phyloP scores from a whole-genome alignment of 2,888 invertebrate species.

The Eristalinus sepulchralis region DNA sequence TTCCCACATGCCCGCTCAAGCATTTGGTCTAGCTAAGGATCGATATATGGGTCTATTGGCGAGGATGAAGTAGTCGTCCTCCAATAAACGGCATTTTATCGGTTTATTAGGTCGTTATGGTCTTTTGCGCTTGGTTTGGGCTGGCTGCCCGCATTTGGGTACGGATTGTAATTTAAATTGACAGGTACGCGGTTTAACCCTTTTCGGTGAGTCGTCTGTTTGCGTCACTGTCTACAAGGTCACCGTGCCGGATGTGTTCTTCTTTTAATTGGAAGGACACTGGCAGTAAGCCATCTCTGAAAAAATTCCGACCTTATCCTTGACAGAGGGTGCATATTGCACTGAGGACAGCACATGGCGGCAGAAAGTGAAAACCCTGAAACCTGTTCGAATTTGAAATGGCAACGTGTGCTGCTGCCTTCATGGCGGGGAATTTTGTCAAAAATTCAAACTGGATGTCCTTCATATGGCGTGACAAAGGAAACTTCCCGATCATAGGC shows the following conservation, averaged over 20 bases:
- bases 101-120: not conserved
- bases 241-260: not conserved
- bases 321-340: not conserved
- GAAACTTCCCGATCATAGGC: not conserved
- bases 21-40: not conserved
- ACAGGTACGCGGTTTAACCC: not conserved
- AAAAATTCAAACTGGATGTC: not conserved
- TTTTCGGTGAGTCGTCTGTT: not conserved
- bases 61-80: not conserved
- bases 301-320: not conserved
- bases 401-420: not conserved
- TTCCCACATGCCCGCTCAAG: not conserved
- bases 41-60: too few relatives aligned
- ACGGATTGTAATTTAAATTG: not conserved
- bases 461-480: not conserved
- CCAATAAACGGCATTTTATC: not conserved
- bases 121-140: not conserved
- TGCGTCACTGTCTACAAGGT: not conserved
- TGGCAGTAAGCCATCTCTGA: not conserved
- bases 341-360: not conserved
- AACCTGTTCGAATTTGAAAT: not conserved
- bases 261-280: not conserved
- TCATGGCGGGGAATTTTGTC: not conserved
- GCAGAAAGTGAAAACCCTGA: not conserved
- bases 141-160: not conserved